Evolutionary conservation across 2,888 invertebrate genomes (phyloP), one percentile per base, ranked within the genome.

Genomic region (Eilema depressum): DNA sequence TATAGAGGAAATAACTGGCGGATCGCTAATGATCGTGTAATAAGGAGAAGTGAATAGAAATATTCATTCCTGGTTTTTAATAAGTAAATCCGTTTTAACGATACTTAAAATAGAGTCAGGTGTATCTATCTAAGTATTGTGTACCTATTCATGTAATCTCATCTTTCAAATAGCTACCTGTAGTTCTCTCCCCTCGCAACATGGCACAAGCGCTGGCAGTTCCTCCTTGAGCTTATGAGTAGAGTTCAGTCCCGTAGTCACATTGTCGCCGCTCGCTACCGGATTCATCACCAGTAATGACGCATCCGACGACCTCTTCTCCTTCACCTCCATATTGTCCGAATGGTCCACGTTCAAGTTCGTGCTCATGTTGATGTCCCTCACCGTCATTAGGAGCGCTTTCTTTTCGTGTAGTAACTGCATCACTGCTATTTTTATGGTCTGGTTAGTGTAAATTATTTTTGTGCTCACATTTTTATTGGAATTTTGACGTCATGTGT

Each of bases 231-330:
- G 80, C 68, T 90, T 92, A 69, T 92, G 94, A 2, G 88, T 80
- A 2, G 92, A 91, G 75, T 87, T 91, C n/a, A 92, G 81, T 2
- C 88, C 90, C 1, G 88, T 90, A 14, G 92, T 80, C 73, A 95
- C 88, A 66, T 94, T 95, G 81, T 95, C 95, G 4, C 95, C 95
- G 70, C 95, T 95, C 0, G 94, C 94, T 53, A 95, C 95, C 0
- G 94, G 94, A 69, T 94, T 93, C 94, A 94, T 94, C 63, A 89
- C 74, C 71, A 89, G 79, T 64, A 94, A 76, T 2, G 93, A 93
- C 2, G 86, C 88, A 67, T 90, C 85, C 0, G 95, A 95, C 4
- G 93, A 93, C 73, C 83, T 83, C 74, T 91, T 93, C 77, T 93
- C 93, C 71, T 93, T 94, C 64, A 92, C 88, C 67, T 92, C 93